phyloP scores from a whole-genome alignment of 2,113 vertebrate species.

The Raja brachyura region DNA sequence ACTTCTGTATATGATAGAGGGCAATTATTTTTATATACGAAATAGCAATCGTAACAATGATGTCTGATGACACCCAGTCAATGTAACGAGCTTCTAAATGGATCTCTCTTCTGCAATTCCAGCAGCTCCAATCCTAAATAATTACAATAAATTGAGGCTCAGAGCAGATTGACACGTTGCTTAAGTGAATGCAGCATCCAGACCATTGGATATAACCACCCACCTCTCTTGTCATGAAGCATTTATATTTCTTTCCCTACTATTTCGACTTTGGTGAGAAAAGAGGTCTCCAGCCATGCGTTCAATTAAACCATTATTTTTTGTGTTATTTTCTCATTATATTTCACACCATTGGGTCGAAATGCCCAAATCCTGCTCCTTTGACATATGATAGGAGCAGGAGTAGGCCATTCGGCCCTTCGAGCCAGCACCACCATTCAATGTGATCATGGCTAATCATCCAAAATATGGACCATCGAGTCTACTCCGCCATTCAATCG shows the following conservation, averaged over 20 bases:
- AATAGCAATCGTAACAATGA: slow-evolving; percentile 31
- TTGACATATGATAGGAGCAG: too few relatives aligned
- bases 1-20: neutral
- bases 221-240: neutral
- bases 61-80: slow-evolving; percentile 33
- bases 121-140: neutral
- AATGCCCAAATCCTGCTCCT: too few relatives aligned
- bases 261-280: neutral
- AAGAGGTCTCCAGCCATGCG: neutral
- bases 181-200: slow-evolving; percentile 16
- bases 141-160: slow-evolving; percentile 18
- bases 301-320: neutral
- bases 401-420: too few relatives aligned
- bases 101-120: neutral
- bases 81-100: slow-evolving; percentile 29
- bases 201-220: neutral
- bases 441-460: too few relatives aligned
- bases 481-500: too few relatives aligned
- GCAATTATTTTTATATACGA: slow-evolving; percentile 30
- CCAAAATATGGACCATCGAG: too few relatives aligned
- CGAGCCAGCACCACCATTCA: too few relatives aligned
- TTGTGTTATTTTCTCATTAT: neutral
- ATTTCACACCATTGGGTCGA: neutral
- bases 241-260: neutral
- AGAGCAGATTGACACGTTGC: slow-evolving; percentile 24